Evolutionary conservation across 2,797 vertebrate species (phyloP).

Genomic region (Oreortyx pictus): DNA sequence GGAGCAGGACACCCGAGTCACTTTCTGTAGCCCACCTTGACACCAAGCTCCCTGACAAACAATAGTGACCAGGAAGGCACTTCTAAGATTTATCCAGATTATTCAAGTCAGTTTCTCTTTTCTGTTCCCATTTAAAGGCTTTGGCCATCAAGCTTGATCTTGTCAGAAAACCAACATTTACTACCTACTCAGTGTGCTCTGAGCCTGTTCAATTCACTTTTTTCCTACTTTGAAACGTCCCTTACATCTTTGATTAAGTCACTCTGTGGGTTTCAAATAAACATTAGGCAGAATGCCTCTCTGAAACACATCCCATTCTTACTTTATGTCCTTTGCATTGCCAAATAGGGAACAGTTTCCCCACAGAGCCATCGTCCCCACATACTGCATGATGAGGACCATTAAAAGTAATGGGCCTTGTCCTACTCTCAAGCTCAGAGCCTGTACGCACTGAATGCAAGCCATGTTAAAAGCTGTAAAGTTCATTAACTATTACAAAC

Average conservation of each 20-base stretch:
- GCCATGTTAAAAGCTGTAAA: not conserved
- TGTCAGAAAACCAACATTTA: slow-evolving; percentile 73
- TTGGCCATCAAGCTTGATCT: slow-evolving; percentile 26
- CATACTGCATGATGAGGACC: not conserved
- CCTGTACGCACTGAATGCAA: fast-evolving
- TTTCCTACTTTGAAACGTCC: not conserved
- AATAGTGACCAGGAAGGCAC: not conserved
- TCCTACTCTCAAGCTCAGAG: not conserved
- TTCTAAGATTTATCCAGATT: slow-evolving; percentile 38
- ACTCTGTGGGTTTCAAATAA: slow-evolving; percentile 37
- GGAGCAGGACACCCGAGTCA: not conserved
- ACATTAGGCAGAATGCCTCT: not conserved
- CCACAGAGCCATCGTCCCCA: not conserved
- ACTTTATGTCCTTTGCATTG: not conserved
- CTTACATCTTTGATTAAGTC: slow-evolving; percentile 40
- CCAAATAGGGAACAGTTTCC: not conserved
- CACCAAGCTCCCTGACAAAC: not conserved
- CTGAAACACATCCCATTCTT: slow-evolving; percentile 29
- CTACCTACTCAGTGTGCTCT: slow-evolving; percentile 36
- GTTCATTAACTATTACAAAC: not conserved
- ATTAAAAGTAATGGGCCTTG: slow-evolving; percentile 23
- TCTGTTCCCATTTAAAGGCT: slow-evolving; percentile 28
- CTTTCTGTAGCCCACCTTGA: not conserved
- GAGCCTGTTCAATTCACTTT: slow-evolving; percentile 52
- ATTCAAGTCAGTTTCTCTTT: slow-evolving; percentile 25